A percentile compares a stretch with the other conserved stretches of the same genome.
These are phyloP conservation scores for Semicossyphus pulcher DNA, from an alignment of 2,113 vertebrate genomes.

Conservation along the genomic window DNA sequence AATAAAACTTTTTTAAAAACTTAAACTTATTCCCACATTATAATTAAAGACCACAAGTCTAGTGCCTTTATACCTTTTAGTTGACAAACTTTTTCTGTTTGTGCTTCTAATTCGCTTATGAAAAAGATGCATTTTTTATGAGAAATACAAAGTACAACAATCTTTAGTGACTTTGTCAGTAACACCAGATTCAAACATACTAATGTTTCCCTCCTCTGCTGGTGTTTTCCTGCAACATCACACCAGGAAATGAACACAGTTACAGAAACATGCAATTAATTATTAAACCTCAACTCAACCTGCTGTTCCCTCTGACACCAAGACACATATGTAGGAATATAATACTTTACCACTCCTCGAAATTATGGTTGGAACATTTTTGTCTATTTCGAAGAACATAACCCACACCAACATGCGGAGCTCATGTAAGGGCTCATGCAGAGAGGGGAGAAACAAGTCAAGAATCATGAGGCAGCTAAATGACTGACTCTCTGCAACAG, in stretches of 20 bases:
- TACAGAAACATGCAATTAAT: neutral
- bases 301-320: slow-evolving; percentile 15
- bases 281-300: slow-evolving; percentile 9
- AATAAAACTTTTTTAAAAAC: neutral
- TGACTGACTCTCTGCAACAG: no score
- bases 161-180: slow-evolving; percentile 21
- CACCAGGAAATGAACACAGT: slow-evolving; percentile 40
- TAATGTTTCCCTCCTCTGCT: slow-evolving; percentile 43
- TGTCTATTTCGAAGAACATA: no score
- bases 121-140: no score
- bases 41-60: neutral
- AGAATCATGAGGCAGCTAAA: no score
- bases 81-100: neutral
- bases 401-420: no score
- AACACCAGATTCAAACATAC: neutral
- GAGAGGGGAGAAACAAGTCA: no score
- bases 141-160: no score
- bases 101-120: slow-evolving; percentile 1
- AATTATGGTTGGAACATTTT: no score
- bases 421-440: no score
- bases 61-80: neutral
- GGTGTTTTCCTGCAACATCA: slow-evolving; percentile 6
- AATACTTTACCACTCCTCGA: no score
- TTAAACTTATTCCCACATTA: neutral
- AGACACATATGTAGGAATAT: neutral